Evolutionary conservation across 1,140 invertebrate species (phyloP).

Genomic region (Brachionus manjavacas): DNA sequence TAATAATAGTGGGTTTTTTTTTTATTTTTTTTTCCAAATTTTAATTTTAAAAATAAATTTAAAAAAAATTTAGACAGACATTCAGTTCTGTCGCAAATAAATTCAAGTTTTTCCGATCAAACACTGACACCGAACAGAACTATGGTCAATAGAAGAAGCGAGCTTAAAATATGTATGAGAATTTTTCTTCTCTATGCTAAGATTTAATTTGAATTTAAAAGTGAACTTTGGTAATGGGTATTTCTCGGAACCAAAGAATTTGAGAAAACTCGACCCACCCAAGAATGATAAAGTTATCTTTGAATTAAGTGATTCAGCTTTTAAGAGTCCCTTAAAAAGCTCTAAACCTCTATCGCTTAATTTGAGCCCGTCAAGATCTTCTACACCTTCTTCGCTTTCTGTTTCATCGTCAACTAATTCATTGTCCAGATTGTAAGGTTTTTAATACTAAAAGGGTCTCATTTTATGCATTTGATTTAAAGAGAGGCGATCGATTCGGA

Average conservation of each 20-base stretch:
- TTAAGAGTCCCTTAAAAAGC: neutral
- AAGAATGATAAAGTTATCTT: neutral
- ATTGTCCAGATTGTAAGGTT: neutral
- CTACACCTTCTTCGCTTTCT: neutral
- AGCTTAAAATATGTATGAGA: neutral
- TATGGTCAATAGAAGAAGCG: neutral
- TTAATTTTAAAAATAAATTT: no score
- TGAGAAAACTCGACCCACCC: neutral
- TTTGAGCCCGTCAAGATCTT: neutral
- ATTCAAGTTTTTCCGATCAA: neutral
- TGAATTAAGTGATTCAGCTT: neutral
- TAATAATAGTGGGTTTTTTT: neutral
- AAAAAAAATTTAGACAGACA: neutral
- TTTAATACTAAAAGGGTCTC: neutral
- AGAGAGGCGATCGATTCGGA: constrained; percentile 6
- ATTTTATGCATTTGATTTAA: neutral
- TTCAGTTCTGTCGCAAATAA: neutral
- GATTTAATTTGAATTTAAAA: neutral
- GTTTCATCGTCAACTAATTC: neutral
- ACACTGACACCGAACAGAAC: neutral
- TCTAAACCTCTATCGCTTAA: neutral
- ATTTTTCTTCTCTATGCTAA: neutral
- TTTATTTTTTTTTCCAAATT: neutral
- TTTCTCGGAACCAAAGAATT: neutral
- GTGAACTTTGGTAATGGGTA: neutral